Evolutionary conservation across 2,797 vertebrate genomes (phyloP), one percentile per base, ranked within the genome.

Genomic region (Sphenodon punctatus): DNA sequence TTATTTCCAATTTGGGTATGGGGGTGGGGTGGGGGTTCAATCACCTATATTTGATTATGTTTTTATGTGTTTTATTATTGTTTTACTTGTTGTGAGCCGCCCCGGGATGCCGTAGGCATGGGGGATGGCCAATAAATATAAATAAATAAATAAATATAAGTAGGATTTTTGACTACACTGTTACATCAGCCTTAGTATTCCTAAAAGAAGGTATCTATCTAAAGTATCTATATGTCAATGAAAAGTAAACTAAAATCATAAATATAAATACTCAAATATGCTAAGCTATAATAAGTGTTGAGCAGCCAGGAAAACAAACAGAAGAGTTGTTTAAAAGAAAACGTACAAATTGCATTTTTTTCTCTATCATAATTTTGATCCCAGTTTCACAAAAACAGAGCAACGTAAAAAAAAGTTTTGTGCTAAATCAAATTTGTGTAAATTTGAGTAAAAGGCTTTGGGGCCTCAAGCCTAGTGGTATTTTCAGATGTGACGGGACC

Each of bases 1-100:
- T 75, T 75, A 49, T 84, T 51, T 82, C 64, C 81, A 65, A 51
- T 45, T 88, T 88, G 77, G 84, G 84, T n/a, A n/a, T n/a, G n/a
- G n/a, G n/a, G n/a, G n/a, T n/a, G n/a, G n/a, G n/a, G n/a, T n/a
- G n/a, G n/a, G n/a, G n/a, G n/a, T n/a, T n/a, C n/a, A n/a, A n/a
- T n/a, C n/a, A n/a, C n/a, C n/a, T n/a, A n/a, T n/a, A n/a, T n/a
- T n/a, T n/a, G n/a, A n/a, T n/a, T n/a, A n/a, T n/a, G n/a, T n/a
- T n/a, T n/a, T n/a, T n/a, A n/a, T n/a, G n/a, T n/a, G n/a, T n/a
- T n/a, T n/a, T n/a, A n/a, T n/a, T n/a, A n/a, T n/a, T n/a, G n/a
- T n/a, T n/a, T n/a, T n/a, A n/a, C n/a, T n/a, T n/a, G n/a, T n/a
- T n/a, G n/a, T n/a, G n/a, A n/a, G n/a, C n/a, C n/a, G n/a, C n/a